Base-by-base conservation (phyloP, 2,888 invertebrate genomes). In the Mimumesa dahlbomi region DNA sequence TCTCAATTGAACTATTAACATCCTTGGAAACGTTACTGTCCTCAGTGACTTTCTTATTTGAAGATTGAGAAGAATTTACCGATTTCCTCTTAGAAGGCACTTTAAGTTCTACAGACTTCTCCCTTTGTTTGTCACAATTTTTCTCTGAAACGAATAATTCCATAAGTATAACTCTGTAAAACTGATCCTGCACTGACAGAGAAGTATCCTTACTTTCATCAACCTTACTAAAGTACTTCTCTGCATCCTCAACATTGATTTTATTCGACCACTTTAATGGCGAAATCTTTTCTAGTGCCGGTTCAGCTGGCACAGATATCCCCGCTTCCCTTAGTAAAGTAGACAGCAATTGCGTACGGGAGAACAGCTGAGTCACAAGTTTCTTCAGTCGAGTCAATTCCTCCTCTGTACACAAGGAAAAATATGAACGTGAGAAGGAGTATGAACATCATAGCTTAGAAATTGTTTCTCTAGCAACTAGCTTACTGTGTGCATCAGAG, bases 211-310 rank as follows among this genome's bases (percentile, higher is more conserved):
- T 77, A 82, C 85, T 81, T 73, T 83, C 84, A 64, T 81, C 79
- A 43, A 82, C 67, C 72, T 80, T 82, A 53, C 73, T 79, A 45
- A 85, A 72, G 72, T 81, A 84, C 16, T 82, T 84, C 50, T 88
- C 87, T 14, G 76, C 78, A 9, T 85, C 84, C 42, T 87, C 88
- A 2, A 86, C 82, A 54, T 87, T 89, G 42, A 89, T 85, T 78
- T 88, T 89, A 66, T 89, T 89, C 2, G 89, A 89, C 89, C 89
- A 89, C 66, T 88, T 88, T 5, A 88, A 77, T 0, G 89, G 87
- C 9, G 88, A 88, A 69, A 89, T 86, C 72, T 88, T 89, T 70
- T 89, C 89, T 45, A 89, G 67, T 2, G 89, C 88, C 54, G 89
- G 89, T 58, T 89, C 89, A 2, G 86, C 86, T 3, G 89, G 89